Percentiles rank a stretch among this genome's conserved stretches.
Conservation (phyloP, 2,888 invertebrate species). For the Perithous albicinctus region DNA sequence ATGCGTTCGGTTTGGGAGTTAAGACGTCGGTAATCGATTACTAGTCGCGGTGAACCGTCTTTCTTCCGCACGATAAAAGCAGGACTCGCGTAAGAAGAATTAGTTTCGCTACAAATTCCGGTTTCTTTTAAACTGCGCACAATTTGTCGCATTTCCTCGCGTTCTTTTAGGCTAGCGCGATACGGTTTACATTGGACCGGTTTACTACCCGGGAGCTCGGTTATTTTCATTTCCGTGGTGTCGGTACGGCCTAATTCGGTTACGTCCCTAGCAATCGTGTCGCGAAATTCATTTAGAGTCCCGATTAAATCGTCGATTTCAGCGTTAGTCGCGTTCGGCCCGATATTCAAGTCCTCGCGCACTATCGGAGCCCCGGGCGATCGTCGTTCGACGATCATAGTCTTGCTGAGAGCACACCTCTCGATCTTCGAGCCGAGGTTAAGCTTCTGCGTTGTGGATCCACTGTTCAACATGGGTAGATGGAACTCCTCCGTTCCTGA, state of each 20-base stretch:
- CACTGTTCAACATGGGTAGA: conserved; percentile 4
- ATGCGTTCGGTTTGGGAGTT: conserved; percentile 32
- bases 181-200: conserved; percentile 47
- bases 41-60: conserved; percentile 51
- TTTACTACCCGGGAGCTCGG: conserved; percentile 22
- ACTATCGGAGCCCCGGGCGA: neutral
- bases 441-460: neutral
- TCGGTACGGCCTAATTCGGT: conserved; percentile 51
- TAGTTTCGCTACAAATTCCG: conserved; percentile 41
- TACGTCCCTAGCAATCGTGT: conserved; percentile 18
- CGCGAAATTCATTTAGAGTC: conserved; percentile 40
- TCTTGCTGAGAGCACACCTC: neutral
- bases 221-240: conserved; percentile 39
- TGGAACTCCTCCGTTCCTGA: neutral
- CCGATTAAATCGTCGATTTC: conserved; percentile 24
- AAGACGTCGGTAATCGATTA: conserved; percentile 56
- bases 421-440: neutral
- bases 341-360: neutral
- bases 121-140: conserved; percentile 25
- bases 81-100: conserved; percentile 61
- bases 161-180: conserved; percentile 36
- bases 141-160: conserved; percentile 45
- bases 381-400: neutral
- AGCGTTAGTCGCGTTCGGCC: neutral
- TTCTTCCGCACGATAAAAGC: conserved; percentile 60